phyloP scores from a whole-genome alignment of 2,113 vertebrate species.

The Cyanoramphus novaezelandiae region DNA sequence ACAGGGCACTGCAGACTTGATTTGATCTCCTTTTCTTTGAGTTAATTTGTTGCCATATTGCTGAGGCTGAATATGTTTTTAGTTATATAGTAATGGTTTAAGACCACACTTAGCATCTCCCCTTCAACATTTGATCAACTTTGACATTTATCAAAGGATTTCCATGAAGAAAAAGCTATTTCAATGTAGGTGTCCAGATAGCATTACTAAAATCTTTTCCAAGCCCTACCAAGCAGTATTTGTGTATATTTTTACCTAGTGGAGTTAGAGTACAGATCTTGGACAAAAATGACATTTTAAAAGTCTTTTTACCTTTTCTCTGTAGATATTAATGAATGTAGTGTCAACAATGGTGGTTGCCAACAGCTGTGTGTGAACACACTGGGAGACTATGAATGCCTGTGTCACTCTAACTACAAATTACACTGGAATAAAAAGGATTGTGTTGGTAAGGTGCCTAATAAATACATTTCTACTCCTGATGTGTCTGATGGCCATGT shows the following conservation, averaged over 20 bases:
- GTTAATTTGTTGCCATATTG: not conserved
- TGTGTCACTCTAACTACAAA: slow-evolving; percentile 86
- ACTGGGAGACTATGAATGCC: slow-evolving; percentile 86
- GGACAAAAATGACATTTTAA: not conserved
- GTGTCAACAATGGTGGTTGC: slow-evolving; percentile 92
- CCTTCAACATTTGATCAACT: not conserved
- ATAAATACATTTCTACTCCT: not conserved
- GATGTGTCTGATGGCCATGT: not conserved
- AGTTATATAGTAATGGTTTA: not conserved
- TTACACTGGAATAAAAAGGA: slow-evolving; percentile 99
- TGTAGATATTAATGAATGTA: slow-evolving; percentile 94
- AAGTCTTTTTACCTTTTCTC: slow-evolving; percentile 19
- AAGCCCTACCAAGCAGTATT: not conserved
- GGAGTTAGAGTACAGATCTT: not conserved
- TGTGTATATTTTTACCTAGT: not conserved
- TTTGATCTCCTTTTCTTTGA: not conserved
- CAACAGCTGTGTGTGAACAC: slow-evolving; percentile 91
- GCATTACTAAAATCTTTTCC: not conserved
- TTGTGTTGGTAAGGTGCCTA: slow-evolving; percentile 89
- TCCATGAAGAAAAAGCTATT: not conserved
- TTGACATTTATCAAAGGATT: not conserved
- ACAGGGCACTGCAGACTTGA: not conserved
- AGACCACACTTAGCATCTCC: not conserved
- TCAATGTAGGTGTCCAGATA: not conserved
- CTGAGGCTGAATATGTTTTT: not conserved